Evolutionary conservation across 2,888 invertebrate species (phyloP), one percentile per base, ranked within the genome.

Genomic region (Mythimna vitellina): DNA sequence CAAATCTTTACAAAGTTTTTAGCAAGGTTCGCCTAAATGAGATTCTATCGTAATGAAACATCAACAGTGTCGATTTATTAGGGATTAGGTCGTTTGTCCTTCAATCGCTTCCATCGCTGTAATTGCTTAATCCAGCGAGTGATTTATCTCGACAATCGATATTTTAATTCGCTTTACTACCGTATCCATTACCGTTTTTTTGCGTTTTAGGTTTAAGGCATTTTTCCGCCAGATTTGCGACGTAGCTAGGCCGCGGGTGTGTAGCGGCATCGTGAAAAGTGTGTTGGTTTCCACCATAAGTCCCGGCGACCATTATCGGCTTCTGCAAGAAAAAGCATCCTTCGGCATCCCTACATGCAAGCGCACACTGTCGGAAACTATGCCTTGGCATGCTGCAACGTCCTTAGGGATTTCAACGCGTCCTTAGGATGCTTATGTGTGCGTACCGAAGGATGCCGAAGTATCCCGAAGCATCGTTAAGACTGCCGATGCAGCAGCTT

Each of bases 41-140:
- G 63, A 70, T 62, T 62, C 2, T 49, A 62, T 58, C n/a, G 42
- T 76, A 80, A 86, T 83, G 78, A 82, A 83, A 84, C 29, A 67
- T 67, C 64, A 76, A 68, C 74, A 75, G 63, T 60, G 70, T 63
- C 63, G 63, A 80, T 86, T 69, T 81, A 69, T 86, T 76, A 71
- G 58, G 73, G 70, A 70, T 86, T 73, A 62, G 64, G 67, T 70
- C 51, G 74, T 75, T 78, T 77, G 80, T 77, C 64, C 69, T 63
- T 35, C 73, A 61, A 38, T 70, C 76, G 66, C n/a, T 65, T 66
- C 72, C 64, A 38, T 70, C 76, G 66, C n/a, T 65, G 69, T 87
- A 84, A 86, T 86, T 87, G 76, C 70, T 72, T 77, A 57, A 73
- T 69, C 66, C 65, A 70, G 70, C 62, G 60, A 73, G 67, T 62